Evolutionary conservation across 2,888 invertebrate species (phyloP).

Genomic region (Epirrita christyi): DNA sequence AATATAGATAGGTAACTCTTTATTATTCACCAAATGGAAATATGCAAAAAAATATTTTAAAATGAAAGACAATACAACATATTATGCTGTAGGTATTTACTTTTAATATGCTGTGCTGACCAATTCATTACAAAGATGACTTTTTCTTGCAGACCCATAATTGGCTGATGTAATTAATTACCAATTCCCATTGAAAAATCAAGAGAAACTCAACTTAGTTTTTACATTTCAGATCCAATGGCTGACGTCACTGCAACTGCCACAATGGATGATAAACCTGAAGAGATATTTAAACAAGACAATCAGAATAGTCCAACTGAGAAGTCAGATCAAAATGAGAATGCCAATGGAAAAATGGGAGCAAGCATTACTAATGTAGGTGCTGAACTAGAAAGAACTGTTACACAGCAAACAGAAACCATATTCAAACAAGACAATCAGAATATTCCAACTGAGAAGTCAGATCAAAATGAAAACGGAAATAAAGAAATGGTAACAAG

Average conservation of each 20-base stretch:
- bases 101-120: no score
- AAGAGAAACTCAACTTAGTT: no score
- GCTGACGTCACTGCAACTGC: neutral
- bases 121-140: no score
- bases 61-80: no score
- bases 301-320: neutral
- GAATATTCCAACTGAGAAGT: neutral
- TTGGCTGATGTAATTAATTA: no score
- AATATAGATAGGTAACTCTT: no score
- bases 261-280: neutral
- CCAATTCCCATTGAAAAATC: no score
- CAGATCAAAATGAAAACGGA: neutral
- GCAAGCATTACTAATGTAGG: neutral
- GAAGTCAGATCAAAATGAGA: neutral
- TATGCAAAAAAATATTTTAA: no score
- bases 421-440: neutral
- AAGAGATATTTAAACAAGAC: neutral
- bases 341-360: neutral
- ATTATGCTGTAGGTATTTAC: no score
- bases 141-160: no score
- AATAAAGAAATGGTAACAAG: neutral
- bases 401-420: neutral
- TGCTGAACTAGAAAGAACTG: no score
- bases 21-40: no score
- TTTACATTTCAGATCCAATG: neutral